phyloP scores from a whole-genome alignment of 2,888 invertebrate genomes.

The Cremastinae sp. region DNA sequence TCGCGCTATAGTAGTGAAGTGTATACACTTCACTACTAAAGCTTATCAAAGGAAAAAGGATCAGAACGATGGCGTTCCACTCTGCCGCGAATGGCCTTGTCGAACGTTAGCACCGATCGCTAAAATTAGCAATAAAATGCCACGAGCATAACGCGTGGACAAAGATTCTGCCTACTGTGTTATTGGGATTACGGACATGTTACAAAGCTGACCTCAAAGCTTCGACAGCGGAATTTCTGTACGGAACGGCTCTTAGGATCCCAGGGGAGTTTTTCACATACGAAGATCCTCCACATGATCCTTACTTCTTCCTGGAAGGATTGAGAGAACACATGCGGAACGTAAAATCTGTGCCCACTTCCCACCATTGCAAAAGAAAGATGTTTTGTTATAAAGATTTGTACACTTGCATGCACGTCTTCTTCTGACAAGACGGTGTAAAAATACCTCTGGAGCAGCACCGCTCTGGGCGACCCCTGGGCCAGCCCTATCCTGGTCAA shows the following conservation, averaged over 20 bases:
- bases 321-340: conserved; percentile 39
- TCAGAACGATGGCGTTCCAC: too few relatives aligned
- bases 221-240: conserved; percentile 52
- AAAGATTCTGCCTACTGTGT: not conserved
- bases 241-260: conserved; percentile 25
- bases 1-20: too few relatives aligned
- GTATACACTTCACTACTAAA: too few relatives aligned
- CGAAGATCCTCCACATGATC: conserved; percentile 17
- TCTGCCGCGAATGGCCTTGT: conserved; percentile 55
- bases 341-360: conserved; percentile 35
- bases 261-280: conserved; percentile 32
- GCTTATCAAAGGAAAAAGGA: too few relatives aligned
- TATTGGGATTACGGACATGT: not conserved
- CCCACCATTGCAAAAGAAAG: conserved; percentile 36
- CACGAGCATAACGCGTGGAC: conserved; percentile 50
- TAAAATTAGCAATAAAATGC: conserved; percentile 62
- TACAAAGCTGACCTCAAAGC: conserved; percentile 58
- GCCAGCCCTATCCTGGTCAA: too few relatives aligned
- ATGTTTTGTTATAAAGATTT: conserved; percentile 18
- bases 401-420: conserved; percentile 50
- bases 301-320: conserved; percentile 37
- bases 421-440: conserved; percentile 35
- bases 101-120: conserved; percentile 57
- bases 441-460: conserved; percentile 62
- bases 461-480: conserved; percentile 66